Conservation (phyloP, 2,888 invertebrate species). For the Cyrtodaria siliqua region DNA sequence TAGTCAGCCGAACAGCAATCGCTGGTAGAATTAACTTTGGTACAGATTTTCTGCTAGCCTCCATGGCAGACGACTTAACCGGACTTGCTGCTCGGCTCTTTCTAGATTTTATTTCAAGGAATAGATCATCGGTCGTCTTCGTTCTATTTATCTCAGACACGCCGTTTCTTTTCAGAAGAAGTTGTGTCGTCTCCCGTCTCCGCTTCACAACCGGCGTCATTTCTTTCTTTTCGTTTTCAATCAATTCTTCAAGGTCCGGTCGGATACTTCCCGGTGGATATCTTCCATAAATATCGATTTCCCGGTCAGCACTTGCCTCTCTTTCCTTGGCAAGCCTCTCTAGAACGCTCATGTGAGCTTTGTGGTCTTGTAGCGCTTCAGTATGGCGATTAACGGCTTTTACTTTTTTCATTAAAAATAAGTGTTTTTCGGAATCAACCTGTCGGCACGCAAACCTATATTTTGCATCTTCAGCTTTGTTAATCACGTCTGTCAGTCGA, state of each 20-base stretch:
- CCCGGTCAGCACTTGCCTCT: slow-evolving; percentile 31
- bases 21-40: slow-evolving; percentile 70
- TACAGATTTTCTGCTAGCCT: slow-evolving; percentile 25
- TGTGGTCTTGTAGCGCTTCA: slow-evolving; percentile 71
- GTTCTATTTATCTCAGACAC: slow-evolving; percentile 70
- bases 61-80: slow-evolving; percentile 19
- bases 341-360: slow-evolving; percentile 74
- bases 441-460: slow-evolving; percentile 65
- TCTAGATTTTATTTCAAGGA: slow-evolving; percentile 52
- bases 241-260: slow-evolving; percentile 67
- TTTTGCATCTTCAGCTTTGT: slow-evolving; percentile 71
- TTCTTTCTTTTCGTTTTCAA: slow-evolving; percentile 70
- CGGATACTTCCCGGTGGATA: slow-evolving; percentile 69
- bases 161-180: slow-evolving; percentile 66
- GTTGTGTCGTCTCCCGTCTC: slow-evolving; percentile 63
- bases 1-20: slow-evolving; percentile 56
- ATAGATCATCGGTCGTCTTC: slow-evolving; percentile 65
- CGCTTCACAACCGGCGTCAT: slow-evolving; percentile 69
- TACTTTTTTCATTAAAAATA: slow-evolving; percentile 72
- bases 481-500: slow-evolving; percentile 74
- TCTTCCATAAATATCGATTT: slow-evolving; percentile 64
- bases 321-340: slow-evolving; percentile 66
- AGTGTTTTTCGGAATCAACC: slow-evolving; percentile 69
- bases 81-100: slow-evolving; percentile 50
- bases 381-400: slow-evolving; percentile 64